A percentile compares a stretch with the other conserved stretches of the same genome.
Evolutionary conservation across 2,888 invertebrate genomes (phyloP).

Genomic region (Eremobia ochroleuca): DNA sequence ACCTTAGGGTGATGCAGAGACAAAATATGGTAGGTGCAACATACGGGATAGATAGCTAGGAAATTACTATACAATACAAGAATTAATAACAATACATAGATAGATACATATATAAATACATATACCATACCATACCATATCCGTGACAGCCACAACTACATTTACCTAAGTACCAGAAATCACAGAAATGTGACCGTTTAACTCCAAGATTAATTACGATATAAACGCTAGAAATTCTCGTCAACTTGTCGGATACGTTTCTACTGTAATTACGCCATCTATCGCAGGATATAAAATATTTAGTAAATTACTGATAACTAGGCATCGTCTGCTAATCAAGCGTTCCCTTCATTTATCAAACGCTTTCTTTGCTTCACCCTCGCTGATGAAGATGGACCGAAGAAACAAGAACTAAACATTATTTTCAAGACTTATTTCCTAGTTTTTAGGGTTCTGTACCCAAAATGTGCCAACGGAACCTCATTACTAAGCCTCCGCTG

Average conservation of each 20-base stretch:
- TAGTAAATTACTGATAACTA: conserved; percentile 40
- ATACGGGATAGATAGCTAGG: too few relatives aligned
- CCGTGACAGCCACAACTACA: conserved; percentile 15
- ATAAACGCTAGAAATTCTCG: conserved; percentile 57
- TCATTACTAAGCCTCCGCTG: neutral
- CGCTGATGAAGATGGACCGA: neutral
- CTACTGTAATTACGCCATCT: conserved; percentile 48
- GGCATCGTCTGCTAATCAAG: conserved; percentile 33
- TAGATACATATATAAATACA: too few relatives aligned
- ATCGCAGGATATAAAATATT: conserved; percentile 54
- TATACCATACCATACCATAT: too few relatives aligned
- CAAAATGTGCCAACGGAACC: neutral
- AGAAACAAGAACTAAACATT: neutral
- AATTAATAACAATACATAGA: too few relatives aligned
- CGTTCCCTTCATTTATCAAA: conserved; percentile 17
- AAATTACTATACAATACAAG: too few relatives aligned
- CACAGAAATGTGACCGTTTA: conserved; percentile 37
- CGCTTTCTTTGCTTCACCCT: conserved; percentile 13
- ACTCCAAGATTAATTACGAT: conserved; percentile 35
- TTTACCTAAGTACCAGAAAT: conserved; percentile 25
- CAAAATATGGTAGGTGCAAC: too few relatives aligned
- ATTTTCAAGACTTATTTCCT: neutral
- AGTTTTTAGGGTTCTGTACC: neutral
- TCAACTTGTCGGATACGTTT: conserved; percentile 48
- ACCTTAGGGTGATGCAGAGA: too few relatives aligned